Percentiles rank a stretch among this genome's conserved stretches.
Conservation (phyloP, 1,140 invertebrate genomes). For the Lerema accius region DNA sequence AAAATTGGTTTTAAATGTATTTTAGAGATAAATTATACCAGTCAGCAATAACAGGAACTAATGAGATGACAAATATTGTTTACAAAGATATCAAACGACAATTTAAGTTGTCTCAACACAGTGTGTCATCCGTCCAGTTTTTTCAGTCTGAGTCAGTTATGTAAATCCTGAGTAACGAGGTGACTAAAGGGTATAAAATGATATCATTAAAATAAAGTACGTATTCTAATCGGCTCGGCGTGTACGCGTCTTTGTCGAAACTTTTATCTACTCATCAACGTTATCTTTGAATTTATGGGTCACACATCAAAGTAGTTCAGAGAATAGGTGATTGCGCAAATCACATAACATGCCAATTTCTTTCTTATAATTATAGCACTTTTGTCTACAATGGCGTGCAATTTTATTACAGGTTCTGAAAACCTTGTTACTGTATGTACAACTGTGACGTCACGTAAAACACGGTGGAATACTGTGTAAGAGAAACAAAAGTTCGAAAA, state of each 20-base stretch:
- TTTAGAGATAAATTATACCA: conserved; percentile 13
- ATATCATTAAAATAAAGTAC: conserved; percentile 63
- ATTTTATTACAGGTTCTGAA: conserved; percentile 26
- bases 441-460: conserved; percentile 65
- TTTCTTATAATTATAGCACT: conserved; percentile 24
- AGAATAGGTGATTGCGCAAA: conserved; percentile 35
- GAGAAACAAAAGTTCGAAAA: conserved; percentile 80
- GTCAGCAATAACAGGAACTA: background rate
- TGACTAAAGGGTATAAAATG: conserved; percentile 53
- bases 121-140: conserved; percentile 57
- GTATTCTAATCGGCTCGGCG: conserved; percentile 50
- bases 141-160: conserved; percentile 64
- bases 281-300: conserved; percentile 56
- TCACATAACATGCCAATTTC: conserved; percentile 33
- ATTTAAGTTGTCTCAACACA: conserved; percentile 31
- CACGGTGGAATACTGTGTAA: conserved; percentile 57
- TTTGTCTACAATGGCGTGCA: conserved; percentile 14
- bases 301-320: conserved; percentile 48
- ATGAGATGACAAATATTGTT: conserved; percentile 34
- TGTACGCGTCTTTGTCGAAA: conserved; percentile 61
- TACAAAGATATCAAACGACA: conserved; percentile 38
- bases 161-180: conserved; percentile 58
- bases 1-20: conserved; percentile 28
- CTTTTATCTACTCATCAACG: conserved; percentile 47
- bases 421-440: conserved; percentile 21